These are phyloP conservation scores for Mormyrus lacerda DNA, from an alignment of 2,113 vertebrate genomes.

Conservation along the genomic window DNA sequence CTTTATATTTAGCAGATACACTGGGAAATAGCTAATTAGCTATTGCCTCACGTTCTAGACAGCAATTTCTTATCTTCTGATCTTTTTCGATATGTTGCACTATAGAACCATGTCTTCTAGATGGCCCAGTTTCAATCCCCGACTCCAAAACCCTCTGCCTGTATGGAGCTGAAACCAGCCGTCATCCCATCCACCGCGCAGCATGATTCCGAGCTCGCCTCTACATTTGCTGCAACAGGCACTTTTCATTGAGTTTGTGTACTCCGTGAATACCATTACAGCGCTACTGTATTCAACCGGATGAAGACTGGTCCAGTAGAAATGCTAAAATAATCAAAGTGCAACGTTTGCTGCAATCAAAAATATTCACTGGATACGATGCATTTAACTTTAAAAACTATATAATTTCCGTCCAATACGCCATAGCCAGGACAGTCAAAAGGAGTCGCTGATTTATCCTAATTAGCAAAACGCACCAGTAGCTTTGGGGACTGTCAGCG, in stretches of 20 bases:
- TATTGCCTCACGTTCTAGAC: not conserved
- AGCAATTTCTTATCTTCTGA: not conserved
- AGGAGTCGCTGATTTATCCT: not conserved
- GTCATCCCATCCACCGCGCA: too few species aligned
- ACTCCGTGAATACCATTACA: not conserved
- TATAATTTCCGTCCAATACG: not conserved
- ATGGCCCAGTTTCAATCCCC: not conserved
- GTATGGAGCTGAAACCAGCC: too few species aligned
- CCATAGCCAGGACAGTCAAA: not conserved
- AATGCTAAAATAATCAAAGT: not conserved
- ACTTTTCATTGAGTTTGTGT: not conserved
- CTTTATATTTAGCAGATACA: not conserved
- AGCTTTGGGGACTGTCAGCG: not conserved
- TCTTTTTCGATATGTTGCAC: not conserved
- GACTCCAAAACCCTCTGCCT: not conserved
- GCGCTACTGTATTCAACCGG: not conserved
- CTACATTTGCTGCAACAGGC: not conserved
- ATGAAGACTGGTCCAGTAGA: not conserved
- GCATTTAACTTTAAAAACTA: not conserved
- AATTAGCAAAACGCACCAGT: not conserved
- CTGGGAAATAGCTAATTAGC: not conserved
- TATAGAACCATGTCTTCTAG: not conserved
- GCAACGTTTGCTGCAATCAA: not conserved
- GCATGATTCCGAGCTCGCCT: not conserved
- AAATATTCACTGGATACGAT: not conserved